These are phyloP conservation scores for Apis dorsata DNA, from an alignment of 1,140 invertebrate species.

Conservation along the genomic window DNA sequence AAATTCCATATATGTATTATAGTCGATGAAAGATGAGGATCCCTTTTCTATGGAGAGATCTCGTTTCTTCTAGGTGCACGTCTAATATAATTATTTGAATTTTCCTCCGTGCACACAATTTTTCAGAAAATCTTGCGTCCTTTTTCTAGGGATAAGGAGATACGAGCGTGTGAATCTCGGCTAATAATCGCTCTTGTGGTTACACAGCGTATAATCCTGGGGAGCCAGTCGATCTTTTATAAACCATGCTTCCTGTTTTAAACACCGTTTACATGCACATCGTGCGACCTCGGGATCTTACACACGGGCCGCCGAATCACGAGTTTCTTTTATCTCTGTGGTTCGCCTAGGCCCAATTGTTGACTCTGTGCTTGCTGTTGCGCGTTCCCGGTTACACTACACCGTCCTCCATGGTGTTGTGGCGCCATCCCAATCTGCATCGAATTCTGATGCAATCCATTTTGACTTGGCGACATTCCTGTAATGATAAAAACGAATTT, in stretches of 20 bases:
- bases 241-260: conserved; percentile 28
- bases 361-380: conserved; percentile 72
- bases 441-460: conserved; percentile 67
- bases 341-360: conserved; percentile 74
- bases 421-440: conserved; percentile 50
- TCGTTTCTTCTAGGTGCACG: conserved; percentile 27
- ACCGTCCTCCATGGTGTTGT: conserved; percentile 73
- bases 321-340: conserved; percentile 77
- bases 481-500: conserved; percentile 9
- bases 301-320: conserved; percentile 58
- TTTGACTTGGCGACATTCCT: conserved; percentile 79
- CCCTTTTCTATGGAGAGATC: background rate
- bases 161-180: conserved; percentile 17
- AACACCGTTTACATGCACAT: conserved; percentile 44
- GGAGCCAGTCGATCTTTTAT: conserved; percentile 27
- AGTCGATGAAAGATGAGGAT: conserved; percentile 11
- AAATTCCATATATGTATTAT: conserved; percentile 23
- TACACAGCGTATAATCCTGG: conserved; percentile 18
- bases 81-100: conserved; percentile 15
- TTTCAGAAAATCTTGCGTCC: conserved; percentile 15
- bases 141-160: conserved; percentile 22
- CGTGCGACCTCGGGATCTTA: conserved; percentile 58
- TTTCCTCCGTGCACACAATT: background rate
- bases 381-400: conserved; percentile 72
- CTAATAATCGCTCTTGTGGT: conserved; percentile 21